Base-by-base conservation (phyloP, 2,888 invertebrate genomes). In the Lasioglossum morio region DNA sequence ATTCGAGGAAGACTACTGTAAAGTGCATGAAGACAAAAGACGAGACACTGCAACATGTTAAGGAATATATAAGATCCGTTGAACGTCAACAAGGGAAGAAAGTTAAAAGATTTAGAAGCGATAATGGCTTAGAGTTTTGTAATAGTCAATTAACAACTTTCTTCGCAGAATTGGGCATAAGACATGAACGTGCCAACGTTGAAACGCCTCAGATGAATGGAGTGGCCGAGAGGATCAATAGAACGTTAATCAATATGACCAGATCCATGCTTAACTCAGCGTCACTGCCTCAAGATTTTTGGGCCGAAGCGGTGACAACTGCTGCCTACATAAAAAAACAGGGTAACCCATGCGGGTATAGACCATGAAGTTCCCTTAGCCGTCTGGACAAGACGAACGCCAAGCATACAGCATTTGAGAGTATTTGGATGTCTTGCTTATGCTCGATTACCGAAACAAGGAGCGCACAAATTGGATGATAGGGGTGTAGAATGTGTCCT, bases 381-480 rank as follows among this genome's bases (percentile, higher is more conserved):
- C 2, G 10, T 82, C 0, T 72, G 72, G 72, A 30, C 73, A 14
- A 66, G 48, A 23, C 8, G 43, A 4, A 37, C 27, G n/a, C 82
- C 77, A 0, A 73, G 77, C 16, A 66, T 77, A 16, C 60, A 37
- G 0, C 82, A 82, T 46, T n/a, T 82, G 10, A 82, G 63, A 48
- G 69, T 76, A 1, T 82, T n/a, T 23, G 66, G 72, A 4, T 77
- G 37, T 8, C 23, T 81, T 0, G 77, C 77, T 0, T 77, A 81
- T 46, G 72, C 72, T 19, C 72, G 34, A 1, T 12, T 81, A 19
- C 60, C 46, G 1, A 63, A 27, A 14, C 60, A 73, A 27, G 63
- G 63, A n/a, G 2, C n/a, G 1, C 8, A 4, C 2, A 79, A 79
- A 5, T 34, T 79, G 3, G 46, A 73, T 14, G 4, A 79, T 19